Evolutionary conservation across 2,797 vertebrate genomes (phyloP).

Genomic region (Coccyzus lansbergi): DNA sequence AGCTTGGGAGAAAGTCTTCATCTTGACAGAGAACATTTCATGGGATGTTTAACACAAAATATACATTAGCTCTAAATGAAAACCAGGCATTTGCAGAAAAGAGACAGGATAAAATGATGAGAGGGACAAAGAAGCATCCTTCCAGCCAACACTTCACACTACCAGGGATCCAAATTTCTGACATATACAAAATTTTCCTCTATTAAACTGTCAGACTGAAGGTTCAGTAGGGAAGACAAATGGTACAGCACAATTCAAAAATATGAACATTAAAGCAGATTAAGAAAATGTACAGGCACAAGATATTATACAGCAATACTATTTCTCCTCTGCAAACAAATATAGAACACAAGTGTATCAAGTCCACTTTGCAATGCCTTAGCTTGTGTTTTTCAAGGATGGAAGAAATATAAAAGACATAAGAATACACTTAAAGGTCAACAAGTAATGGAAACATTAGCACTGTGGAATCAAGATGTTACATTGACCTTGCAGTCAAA

Average conservation of each 20-base stretch:
- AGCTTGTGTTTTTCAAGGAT: background rate
- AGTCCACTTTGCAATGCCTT: background rate
- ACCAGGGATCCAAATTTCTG: background rate
- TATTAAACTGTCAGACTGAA: background rate
- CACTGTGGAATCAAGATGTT: background rate
- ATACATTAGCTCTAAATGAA: slow-evolving; percentile 49
- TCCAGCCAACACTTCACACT: background rate
- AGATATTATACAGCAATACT: background rate
- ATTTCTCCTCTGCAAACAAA: background rate
- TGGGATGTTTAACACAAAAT: slow-evolving; percentile 64
- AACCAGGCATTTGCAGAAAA: slow-evolving; percentile 4
- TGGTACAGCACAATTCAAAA: background rate
- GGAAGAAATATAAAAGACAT: background rate
- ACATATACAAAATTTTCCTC: background rate
- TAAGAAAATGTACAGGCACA: background rate
- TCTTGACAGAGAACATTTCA: background rate
- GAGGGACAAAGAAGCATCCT: background rate
- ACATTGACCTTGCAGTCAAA: background rate
- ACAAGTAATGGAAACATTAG: background rate
- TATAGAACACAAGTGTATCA: background rate
- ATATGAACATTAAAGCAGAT: background rate
- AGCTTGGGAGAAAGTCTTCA: slow-evolving; percentile 55
- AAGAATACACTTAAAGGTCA: background rate
- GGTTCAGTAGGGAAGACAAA: background rate
- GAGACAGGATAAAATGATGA: background rate